Evolutionary conservation across 2,888 invertebrate genomes (phyloP).

Genomic region (Elegia similella): DNA sequence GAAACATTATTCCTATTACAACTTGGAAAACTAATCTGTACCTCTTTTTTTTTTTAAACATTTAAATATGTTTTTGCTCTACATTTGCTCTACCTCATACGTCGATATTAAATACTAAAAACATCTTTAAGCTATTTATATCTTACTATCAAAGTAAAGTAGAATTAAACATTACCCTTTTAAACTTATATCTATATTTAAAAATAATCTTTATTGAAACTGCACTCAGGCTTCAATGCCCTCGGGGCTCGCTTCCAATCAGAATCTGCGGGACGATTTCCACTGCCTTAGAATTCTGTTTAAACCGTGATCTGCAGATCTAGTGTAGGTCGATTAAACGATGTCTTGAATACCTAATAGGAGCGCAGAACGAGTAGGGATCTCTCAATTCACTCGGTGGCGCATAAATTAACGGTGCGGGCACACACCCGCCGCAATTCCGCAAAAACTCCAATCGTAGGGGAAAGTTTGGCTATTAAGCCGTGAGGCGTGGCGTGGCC

Average conservation of each 20-base stretch:
- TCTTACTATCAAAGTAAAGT: neutral
- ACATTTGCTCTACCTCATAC: too few species aligned
- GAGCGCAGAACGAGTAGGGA: conserved; percentile 54
- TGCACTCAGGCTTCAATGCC: conserved; percentile 26
- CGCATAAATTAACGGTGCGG: conserved; percentile 73
- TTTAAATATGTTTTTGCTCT: too few species aligned
- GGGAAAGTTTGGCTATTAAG: conserved; percentile 80
- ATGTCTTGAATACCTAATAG: conserved; percentile 76
- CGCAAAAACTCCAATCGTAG: conserved; percentile 78
- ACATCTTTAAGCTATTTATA: too few species aligned
- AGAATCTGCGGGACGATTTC: conserved; percentile 50
- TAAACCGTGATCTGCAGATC: conserved; percentile 52
- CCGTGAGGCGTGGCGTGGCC: conserved; percentile 74
- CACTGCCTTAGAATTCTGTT: conserved; percentile 55
- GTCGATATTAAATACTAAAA: too few species aligned
- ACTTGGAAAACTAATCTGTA: too few species aligned
- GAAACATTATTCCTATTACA: too few species aligned
- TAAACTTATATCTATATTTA: neutral
- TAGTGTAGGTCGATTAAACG: conserved; percentile 68
- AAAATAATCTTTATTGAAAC: conserved; percentile 10
- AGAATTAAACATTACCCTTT: too few species aligned
- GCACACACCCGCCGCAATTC: conserved; percentile 64
- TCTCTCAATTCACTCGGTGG: conserved; percentile 58
- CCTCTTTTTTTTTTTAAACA: too few species aligned
- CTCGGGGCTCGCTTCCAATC: conserved; percentile 48